Evolutionary conservation across 2,888 invertebrate species (phyloP).

Genomic region (Chrysolina haemoptera): DNA sequence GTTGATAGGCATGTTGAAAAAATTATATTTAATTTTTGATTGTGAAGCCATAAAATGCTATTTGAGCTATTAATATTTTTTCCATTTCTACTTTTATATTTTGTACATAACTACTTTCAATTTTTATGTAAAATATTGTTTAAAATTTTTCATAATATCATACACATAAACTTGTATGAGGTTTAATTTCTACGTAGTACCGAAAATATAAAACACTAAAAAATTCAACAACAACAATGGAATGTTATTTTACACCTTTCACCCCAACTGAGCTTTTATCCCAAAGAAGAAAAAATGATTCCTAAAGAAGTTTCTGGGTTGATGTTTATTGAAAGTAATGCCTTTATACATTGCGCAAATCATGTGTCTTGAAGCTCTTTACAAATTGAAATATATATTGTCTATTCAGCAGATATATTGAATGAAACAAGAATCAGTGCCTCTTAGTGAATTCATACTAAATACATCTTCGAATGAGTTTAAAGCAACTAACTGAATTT

Average conservation of each 20-base stretch:
- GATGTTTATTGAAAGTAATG: no score
- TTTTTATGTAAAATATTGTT: constrained; percentile 21
- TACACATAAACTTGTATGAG: neutral
- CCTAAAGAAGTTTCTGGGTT: no score
- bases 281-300: no score
- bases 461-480: no score
- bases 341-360: no score
- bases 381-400: no score
- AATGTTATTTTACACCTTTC: neutral
- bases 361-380: no score
- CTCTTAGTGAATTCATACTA: no score
- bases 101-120: neutral
- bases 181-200: neutral
- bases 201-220: neutral
- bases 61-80: neutral
- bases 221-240: neutral
- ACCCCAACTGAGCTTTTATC: no score
- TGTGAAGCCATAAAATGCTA: neutral
- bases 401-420: no score
- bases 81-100: constrained; percentile 10
- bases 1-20: constrained; percentile 19
- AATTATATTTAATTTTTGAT: neutral
- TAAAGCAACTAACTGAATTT: no score
- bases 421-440: no score
- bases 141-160: neutral